Base-by-base conservation (phyloP, 1,140 invertebrate species). In the Nilaparvata lugens region DNA sequence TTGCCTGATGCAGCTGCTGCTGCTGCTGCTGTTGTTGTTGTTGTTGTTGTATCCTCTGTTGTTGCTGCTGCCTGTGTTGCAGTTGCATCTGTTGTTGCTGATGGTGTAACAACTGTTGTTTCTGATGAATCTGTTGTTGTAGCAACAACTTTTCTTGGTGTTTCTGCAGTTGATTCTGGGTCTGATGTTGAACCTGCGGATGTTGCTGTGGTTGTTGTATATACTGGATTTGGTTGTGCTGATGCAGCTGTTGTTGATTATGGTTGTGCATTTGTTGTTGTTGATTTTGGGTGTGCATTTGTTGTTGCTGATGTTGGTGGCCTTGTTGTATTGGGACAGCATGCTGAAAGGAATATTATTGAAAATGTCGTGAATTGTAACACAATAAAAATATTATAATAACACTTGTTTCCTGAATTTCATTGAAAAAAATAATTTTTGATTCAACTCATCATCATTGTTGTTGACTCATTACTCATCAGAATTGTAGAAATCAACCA, bases 121-220 rank as follows among this genome's bases (percentile, higher is more conserved):
- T 18, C 23, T 24, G 23, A 28, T 25, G 23, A 6, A 21, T 16
- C 16, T 54, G 52, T 16, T 54, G 52, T 28, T 21, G 52, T 16
- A 21, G 21, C 52, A 16, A 28, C 28, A 21, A 21, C 43, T 61
- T 24, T 5, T 57, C 31, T 25, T 61, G 52, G 16, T 42, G 53
- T 25, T 61, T 23, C 31, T 61, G 60, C 31, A 23, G 53, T 48
- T 61, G 25, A 13, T 57, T 45, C 52, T 45, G 42, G 21, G 28
- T 23, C 43, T 61, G 52, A 16, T 56, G 60, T 56, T 38, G 59
- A n/a, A 40, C 19, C 28, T 61, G 59, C 28, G n/a, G n/a, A n/a
- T 56, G 38, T 43, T 56, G 52, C 25, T 58, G 55, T 31, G 19
- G 60, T 21, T 58, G 56, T 18, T 58, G 56, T 16, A 51, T 35